Evolutionary conservation across 2,888 invertebrate species (phyloP), one percentile per base, ranked within the genome.

Genomic region (Sphaerophoria taeniata): DNA sequence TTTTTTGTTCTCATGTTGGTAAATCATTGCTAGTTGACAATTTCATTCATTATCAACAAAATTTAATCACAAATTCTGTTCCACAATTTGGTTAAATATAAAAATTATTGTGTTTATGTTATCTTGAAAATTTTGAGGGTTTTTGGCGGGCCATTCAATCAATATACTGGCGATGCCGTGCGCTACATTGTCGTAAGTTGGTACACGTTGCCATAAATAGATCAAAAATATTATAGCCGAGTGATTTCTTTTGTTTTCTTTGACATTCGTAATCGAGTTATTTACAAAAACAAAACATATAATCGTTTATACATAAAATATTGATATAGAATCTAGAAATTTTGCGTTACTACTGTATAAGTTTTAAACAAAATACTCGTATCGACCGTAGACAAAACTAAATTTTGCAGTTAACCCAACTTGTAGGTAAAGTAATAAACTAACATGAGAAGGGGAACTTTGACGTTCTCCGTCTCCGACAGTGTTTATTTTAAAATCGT

Each of bases 121-220:
- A 88, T 87, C 80, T 87, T 88, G 88, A 88, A 87, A 89, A 88
- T 88, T 89, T 90, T 90, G 91, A 92, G 92, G 92, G 91, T 88
- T 90, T 92, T 91, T 92, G 92, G 92, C 90, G 91, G 88, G 91
- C 91, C 88, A 90, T 92, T 88, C 91, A 91, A 89, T 89, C 90
- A 81, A 89, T 91, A 88, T 92, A 92, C 91, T 92, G 92, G 91
- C 92, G 92, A 89, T 92, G 91, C 89, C 92, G 92, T 89, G 89
- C 91, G 88, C 89, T 92, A 84, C 90, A 91, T 72, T 90, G 90
- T 91, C 91, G 92, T 92, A 92, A 92, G 92, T 92, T 88, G 85
- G 87, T 89, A 88, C 53, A 77, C 45, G 47, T 78, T 63, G 76
- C 75, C 80, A 84, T 70, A 56, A 2, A 71, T 80, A 72, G 70